Evolutionary conservation across 2,113 vertebrate species (phyloP), one percentile per base, ranked within the genome.

Genomic region (Aegithalos caudatus): DNA sequence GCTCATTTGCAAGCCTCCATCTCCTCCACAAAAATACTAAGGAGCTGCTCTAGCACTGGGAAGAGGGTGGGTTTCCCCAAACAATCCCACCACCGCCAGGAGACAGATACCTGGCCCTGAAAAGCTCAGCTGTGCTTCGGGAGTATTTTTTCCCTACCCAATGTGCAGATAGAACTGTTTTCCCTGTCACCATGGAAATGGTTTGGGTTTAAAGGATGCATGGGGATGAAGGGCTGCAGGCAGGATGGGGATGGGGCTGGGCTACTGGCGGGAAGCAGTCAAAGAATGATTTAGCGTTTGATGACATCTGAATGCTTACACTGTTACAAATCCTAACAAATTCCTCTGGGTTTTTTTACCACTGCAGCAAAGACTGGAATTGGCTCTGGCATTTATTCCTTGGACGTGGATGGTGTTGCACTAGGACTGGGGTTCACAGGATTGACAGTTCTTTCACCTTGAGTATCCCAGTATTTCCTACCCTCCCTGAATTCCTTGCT

Each of bases 81-180:
- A 61, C 20, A 21, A 38, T 38, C 61, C 66, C 58, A n/a, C 7
- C 62, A 29, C 42, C 28, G 60, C 73, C 62, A 60, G 54, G 33
- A 54, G 66, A 40, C 10, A 14, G 47, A 58, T 82, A 74, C 57
- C 56, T 25, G 40, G 28, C 47, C 54, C 72, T 47, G 57, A 7
- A 42, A 62, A 72, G 16, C 10, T 47, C 0, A 0, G 35, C 53
- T 58, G 61, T 53, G 13, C 24, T 72, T 35, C 0, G 0, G 2
- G 12, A n/a, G 4, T 58, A 21, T 6, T 66, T 85, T 14, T 42
- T 6, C 10, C 58, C 22, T 48, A 7, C 37, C 42, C 5, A 6
- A 6, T 11, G 8, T 19, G 38, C 67, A 60, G 54, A 80, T 80
- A 33, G 61, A 72, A 64, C 27, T 38, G 76, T 72, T 91, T 86